A percentile compares a stretch with the other conserved stretches of the same genome.
Conservation (phyloP, 2,113 vertebrate genomes). For the Phyllostomus discolor region DNA sequence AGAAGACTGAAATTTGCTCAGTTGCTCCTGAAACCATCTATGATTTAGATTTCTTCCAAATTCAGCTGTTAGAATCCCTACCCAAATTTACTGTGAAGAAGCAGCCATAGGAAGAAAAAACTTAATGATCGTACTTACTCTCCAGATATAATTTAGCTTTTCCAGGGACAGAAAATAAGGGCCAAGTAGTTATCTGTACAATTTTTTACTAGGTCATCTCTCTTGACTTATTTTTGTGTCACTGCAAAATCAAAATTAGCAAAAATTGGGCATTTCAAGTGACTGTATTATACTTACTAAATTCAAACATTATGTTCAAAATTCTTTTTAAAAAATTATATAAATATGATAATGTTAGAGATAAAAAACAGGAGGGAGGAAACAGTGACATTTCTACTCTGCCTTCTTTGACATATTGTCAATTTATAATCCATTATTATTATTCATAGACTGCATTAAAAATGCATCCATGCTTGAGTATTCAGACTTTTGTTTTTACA, state of each 20-base stretch:
- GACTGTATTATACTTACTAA: not conserved
- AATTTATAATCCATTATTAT: conserved; percentile 3
- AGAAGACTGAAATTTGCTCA: not conserved
- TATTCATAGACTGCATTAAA: conserved; percentile 51
- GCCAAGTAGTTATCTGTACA: not conserved
- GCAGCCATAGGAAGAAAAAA: not conserved
- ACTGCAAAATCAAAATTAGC: not conserved
- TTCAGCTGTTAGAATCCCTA: not conserved
- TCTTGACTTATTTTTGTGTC: not conserved
- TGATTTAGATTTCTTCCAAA: not conserved
- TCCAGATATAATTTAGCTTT: not conserved
- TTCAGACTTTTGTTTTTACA: conserved; percentile 54
- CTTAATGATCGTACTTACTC: not conserved
- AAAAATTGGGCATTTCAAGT: not conserved
- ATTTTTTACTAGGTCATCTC: not conserved
- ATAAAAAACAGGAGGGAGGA: not conserved
- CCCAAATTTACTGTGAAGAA: not conserved
- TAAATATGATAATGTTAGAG: not conserved
- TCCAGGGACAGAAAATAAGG: not conserved
- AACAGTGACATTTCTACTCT: not conserved
- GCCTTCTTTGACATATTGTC: not conserved
- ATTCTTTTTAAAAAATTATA: not conserved
- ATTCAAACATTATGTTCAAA: not conserved
- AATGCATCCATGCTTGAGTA: conserved; percentile 27
- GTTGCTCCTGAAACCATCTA: not conserved